phyloP scores from a whole-genome alignment of 2,888 invertebrate genomes.

The Platynereis dumerilii region DNA sequence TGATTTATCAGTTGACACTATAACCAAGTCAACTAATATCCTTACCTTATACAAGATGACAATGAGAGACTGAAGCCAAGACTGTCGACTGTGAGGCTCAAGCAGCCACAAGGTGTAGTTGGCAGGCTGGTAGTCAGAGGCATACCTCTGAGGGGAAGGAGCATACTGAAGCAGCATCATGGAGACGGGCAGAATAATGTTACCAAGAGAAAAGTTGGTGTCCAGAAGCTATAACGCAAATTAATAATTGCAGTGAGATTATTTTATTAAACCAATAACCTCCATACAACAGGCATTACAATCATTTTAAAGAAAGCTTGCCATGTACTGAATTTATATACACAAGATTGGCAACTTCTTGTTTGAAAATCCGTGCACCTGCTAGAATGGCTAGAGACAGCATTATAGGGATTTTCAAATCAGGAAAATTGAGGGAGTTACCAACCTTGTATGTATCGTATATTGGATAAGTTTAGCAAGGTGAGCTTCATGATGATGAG shows the following conservation, averaged over 20 bases:
- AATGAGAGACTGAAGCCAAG: conserved; percentile 91
- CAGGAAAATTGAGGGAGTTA: too few relatives aligned
- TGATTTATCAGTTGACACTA: too few relatives aligned
- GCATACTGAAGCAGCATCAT: conserved; percentile 81
- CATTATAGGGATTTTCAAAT: too few relatives aligned
- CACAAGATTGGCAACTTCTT: background rate
- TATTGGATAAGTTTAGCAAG: too few relatives aligned
- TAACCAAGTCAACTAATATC: too few relatives aligned
- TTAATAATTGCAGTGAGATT: background rate
- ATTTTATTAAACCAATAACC: background rate
- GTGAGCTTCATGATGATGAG: too few relatives aligned
- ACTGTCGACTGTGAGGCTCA: conserved; percentile 83
- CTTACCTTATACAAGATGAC: conserved; percentile 96
- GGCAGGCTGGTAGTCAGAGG: conserved; percentile 70
- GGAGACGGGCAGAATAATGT: conserved; percentile 84
- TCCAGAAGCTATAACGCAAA: conserved; percentile 79
- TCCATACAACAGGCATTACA: background rate
- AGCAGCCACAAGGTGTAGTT: conserved; percentile 87
- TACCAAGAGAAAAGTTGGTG: conserved; percentile 93
- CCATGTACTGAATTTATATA: background rate
- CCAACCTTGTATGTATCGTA: too few relatives aligned
- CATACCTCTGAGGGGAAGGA: conserved; percentile 76
- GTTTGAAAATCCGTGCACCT: too few relatives aligned
- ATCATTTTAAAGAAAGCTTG: background rate
- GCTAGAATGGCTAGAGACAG: too few relatives aligned